Evolutionary conservation across 2,797 vertebrate genomes (phyloP).

Genomic region (Epinephelus malabaricus): DNA sequence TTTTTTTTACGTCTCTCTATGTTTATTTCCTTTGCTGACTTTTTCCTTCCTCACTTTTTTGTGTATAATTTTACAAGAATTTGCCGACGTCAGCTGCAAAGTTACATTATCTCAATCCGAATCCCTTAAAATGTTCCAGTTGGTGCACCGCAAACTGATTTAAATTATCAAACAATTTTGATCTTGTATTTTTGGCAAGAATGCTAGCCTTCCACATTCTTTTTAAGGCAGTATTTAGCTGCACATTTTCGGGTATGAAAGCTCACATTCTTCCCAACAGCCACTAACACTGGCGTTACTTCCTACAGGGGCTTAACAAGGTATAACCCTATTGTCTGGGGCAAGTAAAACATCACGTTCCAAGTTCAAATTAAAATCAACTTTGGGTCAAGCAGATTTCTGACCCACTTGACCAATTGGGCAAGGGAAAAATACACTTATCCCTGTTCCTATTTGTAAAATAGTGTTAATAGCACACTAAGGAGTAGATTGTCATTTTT

Average conservation of each 20-base stretch:
- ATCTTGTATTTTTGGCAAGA: constrained; percentile 7
- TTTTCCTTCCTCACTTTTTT: neutral
- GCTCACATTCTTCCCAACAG: neutral
- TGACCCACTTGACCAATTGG: no score
- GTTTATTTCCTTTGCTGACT: neutral
- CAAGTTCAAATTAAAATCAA: no score
- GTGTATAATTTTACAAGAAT: neutral
- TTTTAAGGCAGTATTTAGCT: neutral
- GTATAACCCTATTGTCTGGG: no score
- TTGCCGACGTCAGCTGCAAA: no score
- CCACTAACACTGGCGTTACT: neutral
- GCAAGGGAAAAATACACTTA: no score
- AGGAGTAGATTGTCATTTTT: no score
- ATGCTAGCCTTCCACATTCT: neutral
- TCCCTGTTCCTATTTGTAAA: no score
- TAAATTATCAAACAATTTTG: neutral
- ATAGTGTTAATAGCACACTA: no score
- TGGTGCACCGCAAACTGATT: neutral
- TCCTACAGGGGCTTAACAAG: no score
- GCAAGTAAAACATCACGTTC: no score
- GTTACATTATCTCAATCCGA: neutral
- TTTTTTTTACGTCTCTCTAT: constrained; percentile 1
- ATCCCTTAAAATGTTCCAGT: neutral
- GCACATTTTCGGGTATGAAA: neutral
- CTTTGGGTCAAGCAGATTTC: no score